These are phyloP conservation scores for Sebastiscus tertius DNA, from an alignment of 2,797 vertebrate genomes.

Conservation along the genomic window DNA sequence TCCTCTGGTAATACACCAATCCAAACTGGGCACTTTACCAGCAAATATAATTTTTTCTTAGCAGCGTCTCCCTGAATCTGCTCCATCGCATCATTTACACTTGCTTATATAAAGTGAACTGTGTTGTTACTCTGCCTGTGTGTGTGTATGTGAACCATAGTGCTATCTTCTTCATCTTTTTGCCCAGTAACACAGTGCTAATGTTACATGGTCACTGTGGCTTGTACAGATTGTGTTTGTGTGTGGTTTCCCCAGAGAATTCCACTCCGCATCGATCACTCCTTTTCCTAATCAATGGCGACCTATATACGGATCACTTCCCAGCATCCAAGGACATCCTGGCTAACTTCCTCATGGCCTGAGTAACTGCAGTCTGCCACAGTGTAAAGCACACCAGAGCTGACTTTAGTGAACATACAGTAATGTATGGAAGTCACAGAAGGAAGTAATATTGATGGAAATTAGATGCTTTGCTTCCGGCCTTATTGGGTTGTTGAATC, in stretches of 20 bases:
- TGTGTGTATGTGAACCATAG: background rate
- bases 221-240: background rate
- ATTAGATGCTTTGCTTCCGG: background rate
- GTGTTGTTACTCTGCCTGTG: background rate
- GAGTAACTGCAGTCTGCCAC: background rate
- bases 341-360: background rate
- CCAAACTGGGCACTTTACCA: background rate
- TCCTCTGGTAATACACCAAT: background rate
- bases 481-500: background rate
- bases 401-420: too few relatives aligned
- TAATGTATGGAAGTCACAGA: background rate
- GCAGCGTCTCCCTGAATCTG: background rate
- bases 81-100: background rate
- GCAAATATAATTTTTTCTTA: accelerated
- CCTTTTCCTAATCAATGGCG: constrained; percentile 14
- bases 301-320: constrained; percentile 24
- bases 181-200: background rate
- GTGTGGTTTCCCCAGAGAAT: background rate
- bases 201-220: background rate
- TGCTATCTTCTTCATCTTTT: background rate
- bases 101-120: too few relatives aligned
- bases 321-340: constrained; percentile 17
- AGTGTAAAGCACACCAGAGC: background rate
- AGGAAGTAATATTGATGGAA: background rate
- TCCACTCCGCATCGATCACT: constrained; percentile 4